Evolutionary conservation across 2,888 invertebrate species (phyloP).

Genomic region (Schizaphis graminum): DNA sequence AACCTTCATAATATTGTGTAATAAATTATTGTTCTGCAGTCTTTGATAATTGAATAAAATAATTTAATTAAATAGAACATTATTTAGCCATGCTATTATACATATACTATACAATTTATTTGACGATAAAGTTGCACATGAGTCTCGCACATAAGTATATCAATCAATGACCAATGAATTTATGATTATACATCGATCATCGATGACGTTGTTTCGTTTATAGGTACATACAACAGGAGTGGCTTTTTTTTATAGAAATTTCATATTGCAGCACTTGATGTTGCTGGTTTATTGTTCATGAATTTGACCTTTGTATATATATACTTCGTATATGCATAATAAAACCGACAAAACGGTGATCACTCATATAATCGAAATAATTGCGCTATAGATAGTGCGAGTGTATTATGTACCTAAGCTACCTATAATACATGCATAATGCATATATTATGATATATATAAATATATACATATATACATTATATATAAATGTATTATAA

Average conservation of each 20-base stretch:
- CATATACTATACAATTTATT: background rate
- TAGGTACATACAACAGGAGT: slow-evolving; percentile 27
- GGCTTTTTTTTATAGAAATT: slow-evolving; percentile 33
- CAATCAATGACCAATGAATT: slow-evolving; percentile 37
- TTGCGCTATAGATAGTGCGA: background rate
- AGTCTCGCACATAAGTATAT: background rate
- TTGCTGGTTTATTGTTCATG: slow-evolving; percentile 23
- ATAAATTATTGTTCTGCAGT: background rate
- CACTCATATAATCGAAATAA: slow-evolving; percentile 21
- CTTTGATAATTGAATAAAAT: background rate
- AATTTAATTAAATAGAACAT: background rate
- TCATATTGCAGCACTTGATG: background rate
- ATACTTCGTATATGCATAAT: background rate
- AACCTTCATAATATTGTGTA: background rate
- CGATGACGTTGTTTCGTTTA: background rate
- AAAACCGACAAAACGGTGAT: background rate
- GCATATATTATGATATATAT: no score
- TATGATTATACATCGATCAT: background rate
- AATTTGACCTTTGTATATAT: slow-evolving; percentile 23
- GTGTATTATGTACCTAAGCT: background rate
- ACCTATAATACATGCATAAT: background rate
- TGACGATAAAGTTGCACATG: slow-evolving; percentile 2
- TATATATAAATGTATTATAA: background rate
- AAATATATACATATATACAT: background rate
- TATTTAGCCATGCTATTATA: background rate